Evolutionary conservation across 2,113 vertebrate genomes (phyloP).

Genomic region (Sylvia atricapilla): DNA sequence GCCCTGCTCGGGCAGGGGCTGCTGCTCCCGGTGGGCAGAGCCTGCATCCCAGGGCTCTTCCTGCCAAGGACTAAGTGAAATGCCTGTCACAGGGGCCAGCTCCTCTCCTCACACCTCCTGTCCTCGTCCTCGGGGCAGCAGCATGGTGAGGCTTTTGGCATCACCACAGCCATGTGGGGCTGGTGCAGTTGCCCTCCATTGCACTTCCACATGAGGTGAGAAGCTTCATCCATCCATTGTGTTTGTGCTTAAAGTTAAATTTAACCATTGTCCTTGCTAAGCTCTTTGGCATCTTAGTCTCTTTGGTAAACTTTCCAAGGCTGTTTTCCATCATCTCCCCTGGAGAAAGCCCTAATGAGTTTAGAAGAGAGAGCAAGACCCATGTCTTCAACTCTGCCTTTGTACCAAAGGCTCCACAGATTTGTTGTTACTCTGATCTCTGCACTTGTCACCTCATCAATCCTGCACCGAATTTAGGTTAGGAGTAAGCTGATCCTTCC

Average conservation of each 20-base stretch:
- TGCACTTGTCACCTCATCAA: slow-evolving; percentile 17
- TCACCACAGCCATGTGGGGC: fast-evolving
- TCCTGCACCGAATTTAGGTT: neutral
- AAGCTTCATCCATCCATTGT: neutral
- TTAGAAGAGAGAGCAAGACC: neutral
- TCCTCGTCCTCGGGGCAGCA: fast-evolving
- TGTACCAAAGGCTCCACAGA: neutral
- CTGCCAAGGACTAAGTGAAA: neutral
- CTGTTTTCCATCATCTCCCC: neutral
- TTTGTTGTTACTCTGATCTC: neutral
- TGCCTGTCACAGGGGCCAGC: neutral
- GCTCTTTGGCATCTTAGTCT: neutral
- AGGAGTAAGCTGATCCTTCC: neutral
- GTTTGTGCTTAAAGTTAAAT: neutral
- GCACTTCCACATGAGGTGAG: neutral
- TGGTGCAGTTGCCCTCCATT: neutral
- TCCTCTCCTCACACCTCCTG: neutral
- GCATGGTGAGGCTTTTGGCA: fast-evolving
- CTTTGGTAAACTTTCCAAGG: neutral
- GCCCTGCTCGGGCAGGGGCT: neutral
- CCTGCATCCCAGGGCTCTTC: neutral
- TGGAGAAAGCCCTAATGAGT: neutral
- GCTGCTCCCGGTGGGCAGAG: neutral
- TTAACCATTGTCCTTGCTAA: neutral
- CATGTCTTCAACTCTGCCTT: fast-evolving